Evolutionary conservation across 2,113 vertebrate species (phyloP), one percentile per base, ranked within the genome.

Genomic region (Phainopepla nitens): DNA sequence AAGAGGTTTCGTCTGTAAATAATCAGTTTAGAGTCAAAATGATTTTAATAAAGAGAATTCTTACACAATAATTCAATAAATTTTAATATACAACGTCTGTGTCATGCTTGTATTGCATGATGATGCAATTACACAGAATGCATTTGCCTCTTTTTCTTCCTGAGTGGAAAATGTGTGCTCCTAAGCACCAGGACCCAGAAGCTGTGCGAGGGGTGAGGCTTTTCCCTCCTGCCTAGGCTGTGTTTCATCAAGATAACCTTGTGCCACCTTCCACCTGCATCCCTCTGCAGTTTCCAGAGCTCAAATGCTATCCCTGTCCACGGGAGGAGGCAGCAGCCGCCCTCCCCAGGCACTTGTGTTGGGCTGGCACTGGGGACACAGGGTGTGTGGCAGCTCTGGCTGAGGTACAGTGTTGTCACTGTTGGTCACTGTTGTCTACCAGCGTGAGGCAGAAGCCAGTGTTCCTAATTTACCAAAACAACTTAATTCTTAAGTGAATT

Each of bases 1-100:
- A 58, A 96, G 69, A 97, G 94, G 92, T 95, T 97, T 98, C 98
- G 98, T 98, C 97, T 97, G 98, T 98, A 98, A 97, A 98, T 98
- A 98, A 97, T 98, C 97, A 98, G 96, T 96, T 97, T 97, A 97
- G 95, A 97, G 95, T 92, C 87, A 94, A 98, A 97, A 97, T 97
- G 95, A 97, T 96, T 98, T 98, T 98, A 94, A 98, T 97, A 98
- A 98, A 97, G 97, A 97, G 96, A 97, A 96, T 97, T 97, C 97
- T 97, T 97, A 97, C 97, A 96, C 96, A 92, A 96, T 97, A 97
- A 97, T 97, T 97, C 97, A 98, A 98, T 98, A 97, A 98, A 98
- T 96, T 96, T 98, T 97, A 98, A 97, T 97, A 97, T 97, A 96
- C 96, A 94, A 76, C 51, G 17, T 71, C 19, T 2, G 28, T 69